These are phyloP conservation scores for Hipparchia sbordonii DNA, from an alignment of 2,888 invertebrate genomes.

Conservation along the genomic window DNA sequence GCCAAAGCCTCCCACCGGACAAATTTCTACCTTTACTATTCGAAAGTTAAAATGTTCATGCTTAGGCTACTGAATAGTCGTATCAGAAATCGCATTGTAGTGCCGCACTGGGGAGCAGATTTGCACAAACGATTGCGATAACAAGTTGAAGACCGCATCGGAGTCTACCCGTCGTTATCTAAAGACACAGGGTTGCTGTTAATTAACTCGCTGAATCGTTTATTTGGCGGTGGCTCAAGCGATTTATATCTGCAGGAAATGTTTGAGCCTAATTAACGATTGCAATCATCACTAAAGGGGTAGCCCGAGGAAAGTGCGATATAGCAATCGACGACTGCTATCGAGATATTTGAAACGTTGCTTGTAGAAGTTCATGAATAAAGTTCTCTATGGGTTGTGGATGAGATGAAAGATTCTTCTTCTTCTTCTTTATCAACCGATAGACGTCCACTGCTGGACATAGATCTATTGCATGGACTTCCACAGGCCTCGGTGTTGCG, in stretches of 20 bases:
- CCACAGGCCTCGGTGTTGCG: too few species aligned
- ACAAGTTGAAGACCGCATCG: constrained; percentile 13
- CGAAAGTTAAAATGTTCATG: too few species aligned
- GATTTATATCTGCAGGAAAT: constrained; percentile 29
- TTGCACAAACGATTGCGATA: constrained; percentile 17
- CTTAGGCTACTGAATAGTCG: neutral
- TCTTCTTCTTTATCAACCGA: too few species aligned
- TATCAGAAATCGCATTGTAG: constrained; percentile 44
- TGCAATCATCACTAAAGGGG: neutral
- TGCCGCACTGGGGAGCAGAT: constrained; percentile 7
- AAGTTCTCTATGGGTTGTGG: too few species aligned
- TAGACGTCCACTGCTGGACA: too few species aligned
- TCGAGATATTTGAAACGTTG: too few species aligned
- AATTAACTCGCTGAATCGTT: constrained; percentile 45
- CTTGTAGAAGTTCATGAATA: too few species aligned
- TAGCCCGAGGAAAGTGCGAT: neutral
- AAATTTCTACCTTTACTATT: too few species aligned
- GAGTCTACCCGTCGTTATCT: constrained; percentile 14
- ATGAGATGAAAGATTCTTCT: too few species aligned
- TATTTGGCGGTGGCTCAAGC: constrained; percentile 28
- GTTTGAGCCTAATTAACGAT: constrained; percentile 27
- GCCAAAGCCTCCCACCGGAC: too few species aligned
- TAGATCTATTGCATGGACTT: too few species aligned
- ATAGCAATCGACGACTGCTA: too few species aligned
- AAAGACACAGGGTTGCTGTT: constrained; percentile 33